Conservation (phyloP, 2,113 vertebrate species). For the Nibea coibor region DNA sequence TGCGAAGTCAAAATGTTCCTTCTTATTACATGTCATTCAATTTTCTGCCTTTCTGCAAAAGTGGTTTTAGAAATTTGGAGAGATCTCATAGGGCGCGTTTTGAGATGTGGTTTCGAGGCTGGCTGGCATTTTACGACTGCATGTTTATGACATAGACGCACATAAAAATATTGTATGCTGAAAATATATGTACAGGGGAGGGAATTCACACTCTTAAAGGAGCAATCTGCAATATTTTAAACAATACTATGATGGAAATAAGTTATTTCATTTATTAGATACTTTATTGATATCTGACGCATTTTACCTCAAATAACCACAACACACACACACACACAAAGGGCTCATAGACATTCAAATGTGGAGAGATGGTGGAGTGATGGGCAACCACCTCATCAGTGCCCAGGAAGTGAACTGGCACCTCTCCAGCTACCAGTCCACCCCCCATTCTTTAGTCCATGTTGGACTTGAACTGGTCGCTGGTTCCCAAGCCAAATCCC, state of each 20-base stretch:
- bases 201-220: neutral
- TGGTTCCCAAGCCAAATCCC: too few species aligned
- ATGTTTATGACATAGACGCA: constrained; percentile 38
- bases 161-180: constrained; percentile 30
- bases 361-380: too few species aligned
- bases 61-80: constrained; percentile 3
- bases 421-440: too few species aligned
- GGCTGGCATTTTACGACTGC: constrained; percentile 28
- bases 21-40: constrained; percentile 12
- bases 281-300: too few species aligned
- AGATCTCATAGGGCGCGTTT: constrained; percentile 25
- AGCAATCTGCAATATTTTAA: neutral
- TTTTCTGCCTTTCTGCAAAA: constrained; percentile 19
- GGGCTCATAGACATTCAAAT: too few species aligned
- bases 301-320: too few species aligned
- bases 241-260: neutral
- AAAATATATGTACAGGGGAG: constrained; percentile 35
- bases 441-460: too few species aligned
- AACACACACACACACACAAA: too few species aligned
- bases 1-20: constrained; percentile 49
- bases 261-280: too few species aligned
- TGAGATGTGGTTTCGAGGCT: constrained; percentile 47
- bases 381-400: too few species aligned
- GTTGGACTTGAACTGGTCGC: too few species aligned
- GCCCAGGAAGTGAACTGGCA: too few species aligned